Base-by-base conservation (phyloP, 2,888 invertebrate genomes). In the Thelaira solivaga region DNA sequence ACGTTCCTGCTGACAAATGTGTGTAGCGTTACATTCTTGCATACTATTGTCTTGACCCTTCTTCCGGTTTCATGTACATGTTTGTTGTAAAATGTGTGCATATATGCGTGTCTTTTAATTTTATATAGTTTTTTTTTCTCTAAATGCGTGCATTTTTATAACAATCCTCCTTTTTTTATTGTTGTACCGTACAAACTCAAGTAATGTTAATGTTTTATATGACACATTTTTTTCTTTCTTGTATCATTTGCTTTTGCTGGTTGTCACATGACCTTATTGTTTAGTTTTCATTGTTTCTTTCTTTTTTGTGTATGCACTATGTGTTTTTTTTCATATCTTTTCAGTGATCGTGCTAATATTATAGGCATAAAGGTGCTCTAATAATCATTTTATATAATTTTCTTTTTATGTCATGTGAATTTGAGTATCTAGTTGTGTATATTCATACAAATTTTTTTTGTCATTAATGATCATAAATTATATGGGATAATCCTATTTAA, bases 381-480 rank as follows among this genome's bases (percentile, higher is more conserved):
- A 78, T 74, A 68, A 73, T 57, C 51, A 39, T 69, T 57, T 22
- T 26, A 31, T 59, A 26, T 5, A 41, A 18, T 29, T 29, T 24
- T 16, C 59, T 71, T 53, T 59, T 47, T 39, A 57, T 47, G 57
- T 51, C 41, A 64, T 64, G 57, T 55, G 57, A 39, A 68, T 68
- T 47, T 47, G 39, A 68, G 57, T 57, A 49, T 18, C 59, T 29
- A 22, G 20, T 55, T 64, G 29, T 57, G 39, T 24, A 7, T 67
- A 61, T 62, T 47, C 20, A 36, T 57, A 68, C 13, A 22, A 39
- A 59, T 29, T 47, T 43, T 10, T 16, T n/a, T 55, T 59, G 20
- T 81, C 76, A 82, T 80, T 76, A 79, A 82, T 82, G 83, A 84
- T 85, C 85, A 85, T 85, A 85, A 85, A 85, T 85, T 85, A 85